Percentiles rank a stretch among this genome's conserved stretches.
Evolutionary conservation across 2,888 invertebrate species (phyloP).

Genomic region (Labia minor): DNA sequence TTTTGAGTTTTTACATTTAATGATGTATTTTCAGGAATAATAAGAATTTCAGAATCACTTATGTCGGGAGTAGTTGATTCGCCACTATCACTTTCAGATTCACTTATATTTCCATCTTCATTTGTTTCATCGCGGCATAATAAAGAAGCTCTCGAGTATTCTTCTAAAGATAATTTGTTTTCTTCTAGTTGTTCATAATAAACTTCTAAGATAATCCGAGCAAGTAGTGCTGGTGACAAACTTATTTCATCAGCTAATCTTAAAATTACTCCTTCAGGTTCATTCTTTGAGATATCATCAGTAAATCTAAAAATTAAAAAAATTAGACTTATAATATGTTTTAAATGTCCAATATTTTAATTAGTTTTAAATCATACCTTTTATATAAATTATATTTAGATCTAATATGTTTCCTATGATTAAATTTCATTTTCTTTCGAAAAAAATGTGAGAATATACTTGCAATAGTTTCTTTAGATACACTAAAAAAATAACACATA

Average conservation of each 20-base stretch:
- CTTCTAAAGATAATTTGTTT: background rate
- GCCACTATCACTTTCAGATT: background rate
- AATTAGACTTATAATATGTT: constrained; percentile 24
- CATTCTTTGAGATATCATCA: constrained; percentile 38
- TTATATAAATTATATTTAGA: constrained; percentile 46
- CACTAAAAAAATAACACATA: constrained; percentile 37
- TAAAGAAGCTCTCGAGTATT: background rate
- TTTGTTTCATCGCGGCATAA: background rate
- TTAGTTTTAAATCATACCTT: constrained; percentile 24
- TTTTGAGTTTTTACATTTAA: background rate
- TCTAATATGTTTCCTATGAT: constrained; percentile 48
- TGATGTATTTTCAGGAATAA: background rate
- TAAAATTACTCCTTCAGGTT: constrained; percentile 49
- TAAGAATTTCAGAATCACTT: background rate
- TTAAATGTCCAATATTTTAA: no score
- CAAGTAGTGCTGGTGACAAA: constrained; percentile 48
- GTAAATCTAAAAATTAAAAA: constrained; percentile 38
- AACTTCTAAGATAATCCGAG: constrained; percentile 46
- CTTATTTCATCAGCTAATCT: constrained; percentile 44
- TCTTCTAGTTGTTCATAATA: constrained; percentile 35
- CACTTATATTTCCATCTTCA: constrained; percentile 15
- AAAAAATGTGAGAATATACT: constrained; percentile 59
- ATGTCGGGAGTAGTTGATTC: background rate
- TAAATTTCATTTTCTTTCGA: constrained; percentile 51
- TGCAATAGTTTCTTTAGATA: constrained; percentile 50